Base-by-base conservation (phyloP, 92 coral and sea anemone species). In the Epizoanthus illoricatus region DNA sequence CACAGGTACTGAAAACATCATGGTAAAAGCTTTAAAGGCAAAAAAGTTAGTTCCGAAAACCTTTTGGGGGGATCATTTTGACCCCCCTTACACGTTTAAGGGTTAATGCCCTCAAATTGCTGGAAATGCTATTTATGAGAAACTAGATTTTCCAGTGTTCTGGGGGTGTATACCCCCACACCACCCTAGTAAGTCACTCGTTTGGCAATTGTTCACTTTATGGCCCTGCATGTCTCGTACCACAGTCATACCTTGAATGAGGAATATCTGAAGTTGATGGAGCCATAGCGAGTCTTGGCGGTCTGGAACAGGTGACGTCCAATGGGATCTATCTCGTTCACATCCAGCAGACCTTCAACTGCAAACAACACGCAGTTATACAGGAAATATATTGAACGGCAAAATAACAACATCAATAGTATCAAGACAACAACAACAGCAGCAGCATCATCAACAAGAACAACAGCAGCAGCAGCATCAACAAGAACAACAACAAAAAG, bases 261-360 rank as follows among this genome's bases (percentile, higher is more conserved):
- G 0, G 99, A 91, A 70, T 96, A 96, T 88, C 99, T 94, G 75
- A 91, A 89, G 81, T 91, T 96, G 70, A 92, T 87, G 89, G 85
- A 90, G 5, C 95, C 92, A 75, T 91, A 86, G 70, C 91, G 88
- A 7, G 82, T 62, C 63, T 86, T 87, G 49, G 90, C 89, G 6
- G 92, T 83, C 57, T 90, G 92, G 52, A 88, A 86, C 88, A 94
- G 52, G 87, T 94, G 99, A 11, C 99, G 81, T 45, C 98, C 99
- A 19, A 96, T 88, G 9, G 99, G 99, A 61, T 96, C 99, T 60
- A 96, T 90, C 80, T 96, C 98, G 74, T 89, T 92, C 65, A 96
- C 94, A 70, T 96, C 99, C 24, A 96, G 84, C 5, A 96, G 87
- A 61, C 87, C 92, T 62, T 87, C 91, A 47, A 88, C 99, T 96